Conservation (phyloP, 2,113 vertebrate genomes). For the Thryonomys swinderianus region DNA sequence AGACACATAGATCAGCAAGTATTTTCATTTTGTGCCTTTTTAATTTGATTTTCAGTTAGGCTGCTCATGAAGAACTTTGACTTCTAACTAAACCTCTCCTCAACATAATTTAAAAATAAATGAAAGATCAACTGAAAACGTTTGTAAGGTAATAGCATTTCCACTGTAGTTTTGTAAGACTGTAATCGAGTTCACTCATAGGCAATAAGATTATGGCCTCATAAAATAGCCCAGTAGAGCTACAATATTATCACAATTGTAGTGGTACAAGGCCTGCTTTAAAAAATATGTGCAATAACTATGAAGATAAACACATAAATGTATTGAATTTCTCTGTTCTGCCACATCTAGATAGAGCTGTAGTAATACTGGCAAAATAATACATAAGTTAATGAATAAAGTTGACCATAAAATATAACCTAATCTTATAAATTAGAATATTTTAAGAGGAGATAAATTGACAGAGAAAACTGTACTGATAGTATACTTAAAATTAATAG, state of each 20-base stretch:
- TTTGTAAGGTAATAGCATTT: constrained; percentile 74
- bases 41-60: constrained; percentile 66
- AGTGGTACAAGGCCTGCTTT: constrained; percentile 61
- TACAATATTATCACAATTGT: constrained; percentile 73
- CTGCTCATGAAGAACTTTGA: constrained; percentile 59
- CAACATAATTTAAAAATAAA: constrained; percentile 76
- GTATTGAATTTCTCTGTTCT: constrained; percentile 51
- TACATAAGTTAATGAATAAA: background rate
- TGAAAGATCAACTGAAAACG: constrained; percentile 63
- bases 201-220: constrained; percentile 82
- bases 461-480: background rate
- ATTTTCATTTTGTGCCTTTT: constrained; percentile 63
- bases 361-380: background rate
- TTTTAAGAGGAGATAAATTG: background rate
- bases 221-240: constrained; percentile 77
- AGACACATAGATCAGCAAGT: background rate
- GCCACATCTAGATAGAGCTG: background rate
- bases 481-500: background rate
- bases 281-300: constrained; percentile 73
- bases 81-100: constrained; percentile 48
- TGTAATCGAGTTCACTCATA: constrained; percentile 83
- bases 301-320: constrained; percentile 51
- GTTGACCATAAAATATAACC: background rate
- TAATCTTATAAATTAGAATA: background rate
- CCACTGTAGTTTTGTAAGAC: constrained; percentile 79